phyloP scores from a whole-genome alignment of 2,888 invertebrate species.

The Zygaena filipendulae region DNA sequence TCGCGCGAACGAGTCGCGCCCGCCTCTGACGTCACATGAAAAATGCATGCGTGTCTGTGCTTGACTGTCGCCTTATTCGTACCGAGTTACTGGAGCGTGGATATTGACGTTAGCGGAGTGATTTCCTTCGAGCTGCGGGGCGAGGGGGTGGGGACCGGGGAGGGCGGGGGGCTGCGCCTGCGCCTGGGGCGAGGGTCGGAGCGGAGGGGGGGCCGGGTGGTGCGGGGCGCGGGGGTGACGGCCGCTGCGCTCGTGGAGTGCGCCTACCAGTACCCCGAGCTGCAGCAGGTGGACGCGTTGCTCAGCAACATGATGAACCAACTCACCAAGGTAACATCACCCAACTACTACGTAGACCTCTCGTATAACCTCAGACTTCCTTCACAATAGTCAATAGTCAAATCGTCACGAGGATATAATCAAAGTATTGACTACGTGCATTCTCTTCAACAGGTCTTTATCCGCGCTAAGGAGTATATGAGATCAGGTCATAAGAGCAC shows the following conservation, averaged over 20 bases:
- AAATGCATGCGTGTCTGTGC: too few relatives aligned
- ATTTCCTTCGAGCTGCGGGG: too few relatives aligned
- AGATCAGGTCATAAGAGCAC: too few relatives aligned
- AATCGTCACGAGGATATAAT: slow-evolving; percentile 3
- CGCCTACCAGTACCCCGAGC: slow-evolving; percentile 27
- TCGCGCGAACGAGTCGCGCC: too few relatives aligned
- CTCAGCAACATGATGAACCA: slow-evolving; percentile 36
- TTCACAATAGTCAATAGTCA: slow-evolving; percentile 9
- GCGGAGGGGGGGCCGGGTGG: neutral
- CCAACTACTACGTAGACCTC: neutral
- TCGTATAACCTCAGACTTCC: slow-evolving; percentile 3
- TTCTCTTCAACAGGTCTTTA: slow-evolving; percentile 23
- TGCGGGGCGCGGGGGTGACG: slow-evolving; percentile 11
- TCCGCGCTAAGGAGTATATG: slow-evolving; percentile 18
- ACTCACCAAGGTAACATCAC: slow-evolving; percentile 25
- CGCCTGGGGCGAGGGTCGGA: neutral
- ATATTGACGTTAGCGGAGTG: too few relatives aligned
- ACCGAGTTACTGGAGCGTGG: too few relatives aligned
- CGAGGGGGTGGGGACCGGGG: neutral
- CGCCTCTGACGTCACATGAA: too few relatives aligned
- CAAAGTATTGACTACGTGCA: slow-evolving; percentile 4
- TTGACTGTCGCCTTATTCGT: too few relatives aligned
- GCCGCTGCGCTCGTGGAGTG: slow-evolving; percentile 21
- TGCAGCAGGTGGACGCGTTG: slow-evolving; percentile 23
- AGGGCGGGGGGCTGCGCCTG: neutral